Percentiles rank a stretch among this genome's conserved stretches.
These are phyloP conservation scores for Heliconius ismenius DNA, from an alignment of 2,888 invertebrate species.

Conservation along the genomic window DNA sequence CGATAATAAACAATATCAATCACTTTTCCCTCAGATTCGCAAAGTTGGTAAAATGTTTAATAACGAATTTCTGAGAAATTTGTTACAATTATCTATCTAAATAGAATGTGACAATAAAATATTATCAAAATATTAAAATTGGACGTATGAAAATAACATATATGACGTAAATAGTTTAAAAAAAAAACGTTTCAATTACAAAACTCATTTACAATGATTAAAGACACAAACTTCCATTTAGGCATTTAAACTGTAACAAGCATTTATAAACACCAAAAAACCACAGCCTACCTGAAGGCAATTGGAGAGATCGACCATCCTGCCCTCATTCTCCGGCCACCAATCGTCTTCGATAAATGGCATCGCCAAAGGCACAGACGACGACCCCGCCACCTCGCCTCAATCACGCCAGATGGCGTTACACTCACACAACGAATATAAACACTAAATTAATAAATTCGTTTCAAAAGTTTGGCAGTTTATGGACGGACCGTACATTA, in stretches of 20 bases:
- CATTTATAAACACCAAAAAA: background rate
- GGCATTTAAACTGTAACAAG: background rate
- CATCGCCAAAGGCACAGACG: slow-evolving; percentile 89
- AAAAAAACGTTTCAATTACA: background rate
- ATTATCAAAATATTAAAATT: too few relatives aligned
- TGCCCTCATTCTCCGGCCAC: slow-evolving; percentile 97
- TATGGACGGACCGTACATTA: slow-evolving; percentile 79
- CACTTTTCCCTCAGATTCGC: too few relatives aligned
- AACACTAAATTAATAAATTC: slow-evolving; percentile 72
- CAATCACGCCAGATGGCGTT: slow-evolving; percentile 68
- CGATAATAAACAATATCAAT: too few relatives aligned
- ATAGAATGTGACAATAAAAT: too few relatives aligned
- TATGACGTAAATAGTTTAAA: too few relatives aligned
- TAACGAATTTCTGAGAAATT: too few relatives aligned
- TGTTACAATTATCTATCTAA: too few relatives aligned
- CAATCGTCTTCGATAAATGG: slow-evolving; percentile 98
- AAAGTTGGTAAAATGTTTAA: too few relatives aligned
- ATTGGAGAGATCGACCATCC: slow-evolving; percentile 94
- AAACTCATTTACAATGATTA: background rate
- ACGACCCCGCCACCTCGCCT: slow-evolving; percentile 84
- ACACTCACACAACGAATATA: slow-evolving; percentile 54
- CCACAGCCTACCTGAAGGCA: slow-evolving; percentile 87
- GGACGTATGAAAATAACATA: too few relatives aligned
- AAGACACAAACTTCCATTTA: background rate
- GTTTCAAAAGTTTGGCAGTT: slow-evolving; percentile 76